phyloP scores from a whole-genome alignment of 1,140 invertebrate genomes.

The Caenorhabditis brenneri region DNA sequence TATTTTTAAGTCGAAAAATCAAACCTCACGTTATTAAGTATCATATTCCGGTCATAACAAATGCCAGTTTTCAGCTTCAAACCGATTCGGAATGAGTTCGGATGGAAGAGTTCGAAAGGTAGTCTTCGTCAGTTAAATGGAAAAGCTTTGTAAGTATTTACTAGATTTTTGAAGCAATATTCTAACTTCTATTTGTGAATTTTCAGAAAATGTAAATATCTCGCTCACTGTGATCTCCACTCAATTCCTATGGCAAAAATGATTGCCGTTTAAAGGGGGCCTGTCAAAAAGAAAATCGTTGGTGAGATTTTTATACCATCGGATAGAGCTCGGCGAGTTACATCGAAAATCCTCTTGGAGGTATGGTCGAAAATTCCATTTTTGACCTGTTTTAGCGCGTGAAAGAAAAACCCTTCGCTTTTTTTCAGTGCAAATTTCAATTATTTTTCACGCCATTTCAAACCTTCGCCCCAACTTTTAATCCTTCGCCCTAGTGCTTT shows the following conservation, averaged over 20 bases:
- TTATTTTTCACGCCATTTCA: no score
- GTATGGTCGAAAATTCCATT: no score
- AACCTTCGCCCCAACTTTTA: no score
- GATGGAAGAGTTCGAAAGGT: neutral
- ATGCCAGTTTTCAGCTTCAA: neutral
- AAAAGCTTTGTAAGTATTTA: neutral
- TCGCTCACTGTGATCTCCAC: neutral
- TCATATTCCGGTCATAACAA: neutral
- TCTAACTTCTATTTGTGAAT: neutral
- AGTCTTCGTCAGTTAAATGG: neutral
- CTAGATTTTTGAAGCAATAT: neutral
- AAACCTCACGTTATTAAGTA: neutral
- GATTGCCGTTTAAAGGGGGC: no score
- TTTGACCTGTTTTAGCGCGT: no score
- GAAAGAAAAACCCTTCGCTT: no score
- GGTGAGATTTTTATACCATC: no score
- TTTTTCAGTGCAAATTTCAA: no score
- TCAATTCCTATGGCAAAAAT: neutral
- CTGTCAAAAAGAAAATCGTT: no score
- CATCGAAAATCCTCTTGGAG: no score
- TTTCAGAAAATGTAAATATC: neutral
- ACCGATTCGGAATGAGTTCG: neutral
- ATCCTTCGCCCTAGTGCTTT: no score
- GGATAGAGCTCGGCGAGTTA: no score
- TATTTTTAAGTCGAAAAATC: neutral